Base-by-base conservation (phyloP, 2,888 invertebrate species). In the Ennomos erosarius region DNA sequence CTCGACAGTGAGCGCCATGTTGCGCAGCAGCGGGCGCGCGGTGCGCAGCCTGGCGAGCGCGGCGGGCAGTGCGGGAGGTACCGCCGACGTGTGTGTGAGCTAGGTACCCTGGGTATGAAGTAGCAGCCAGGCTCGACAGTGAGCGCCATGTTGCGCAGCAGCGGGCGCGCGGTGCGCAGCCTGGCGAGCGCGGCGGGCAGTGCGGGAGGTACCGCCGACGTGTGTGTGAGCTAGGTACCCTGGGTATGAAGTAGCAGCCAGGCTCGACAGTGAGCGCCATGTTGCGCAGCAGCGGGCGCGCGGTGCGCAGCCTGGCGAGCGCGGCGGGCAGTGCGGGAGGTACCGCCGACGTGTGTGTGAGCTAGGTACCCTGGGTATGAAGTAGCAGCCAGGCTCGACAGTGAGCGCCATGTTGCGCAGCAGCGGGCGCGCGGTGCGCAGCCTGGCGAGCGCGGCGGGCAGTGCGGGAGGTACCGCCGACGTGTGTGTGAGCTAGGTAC, bases 101-200 rank as follows among this genome's bases (percentile, higher is more conserved):
- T 9, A 38, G 85, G 82, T 79, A 96, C 96, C 73, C 91, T 89
- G 70, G 96, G 95, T 76, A 99, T 98, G 79, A 99, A 99, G 85
- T 99, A 99, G 85, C 99, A 98, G 45, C 99, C 99, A 0, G 99
- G 99, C 81, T 99, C 99, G 10, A 99, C 95, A 3, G 99, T 99
- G 38, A 99, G 92, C 59, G 97, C 95, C 99, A 99, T 99, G 70
- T 96, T 95, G 10, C 95, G 92, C 63, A 93, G 82, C 39, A 98
- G 92, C 0, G 87, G 78, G 10, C 99, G 93, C 0, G 97, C 96
- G 1, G 98, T 99, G 66, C 99, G 94, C 67, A 99, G 93, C 49
- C 94, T 94, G 36, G 94, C 93, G 1, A 98, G 82, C 0, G 98
- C 79, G 1, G 83, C 85, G 0, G 95, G 84, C 0, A 95, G 95